phyloP scores from a whole-genome alignment of 1,140 invertebrate genomes.

The Eueides isabella region DNA sequence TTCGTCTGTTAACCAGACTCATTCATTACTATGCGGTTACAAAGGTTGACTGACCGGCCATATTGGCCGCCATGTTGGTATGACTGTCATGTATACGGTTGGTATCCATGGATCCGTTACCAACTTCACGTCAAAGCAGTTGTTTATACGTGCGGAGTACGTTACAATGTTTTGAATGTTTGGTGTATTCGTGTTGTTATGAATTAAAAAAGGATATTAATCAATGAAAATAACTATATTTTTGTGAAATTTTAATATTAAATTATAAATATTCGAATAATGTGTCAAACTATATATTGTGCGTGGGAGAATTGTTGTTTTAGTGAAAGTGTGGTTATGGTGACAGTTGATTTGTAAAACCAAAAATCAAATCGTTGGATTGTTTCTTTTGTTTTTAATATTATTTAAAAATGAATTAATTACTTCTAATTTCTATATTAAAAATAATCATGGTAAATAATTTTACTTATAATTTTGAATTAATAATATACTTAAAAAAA shows the following conservation, averaged over 20 bases:
- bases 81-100: constrained; percentile 43
- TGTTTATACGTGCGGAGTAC: constrained; percentile 60
- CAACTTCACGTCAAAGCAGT: constrained; percentile 64
- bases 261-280: constrained; percentile 30
- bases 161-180: constrained; percentile 69
- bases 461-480: neutral
- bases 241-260: constrained; percentile 30
- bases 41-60: constrained; percentile 63
- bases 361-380: constrained; percentile 31
- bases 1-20: constrained; percentile 49
- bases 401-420: neutral
- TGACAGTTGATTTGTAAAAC: constrained; percentile 45
- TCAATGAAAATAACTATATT: constrained; percentile 55
- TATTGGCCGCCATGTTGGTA: constrained; percentile 54
- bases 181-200: constrained; percentile 42
- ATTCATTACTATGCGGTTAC: constrained; percentile 48
- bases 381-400: neutral
- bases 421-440: neutral
- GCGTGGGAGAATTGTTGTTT: constrained; percentile 36
- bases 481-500: neutral
- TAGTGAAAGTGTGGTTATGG: constrained; percentile 71
- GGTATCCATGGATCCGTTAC: constrained; percentile 50
- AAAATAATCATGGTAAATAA: neutral
- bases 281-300: constrained; percentile 39
- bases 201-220: constrained; percentile 44